Percentiles rank a stretch among this genome's conserved stretches.
These are phyloP conservation scores for Dyspetes luteomarginatus DNA, from an alignment of 2,888 invertebrate species.

Conservation along the genomic window DNA sequence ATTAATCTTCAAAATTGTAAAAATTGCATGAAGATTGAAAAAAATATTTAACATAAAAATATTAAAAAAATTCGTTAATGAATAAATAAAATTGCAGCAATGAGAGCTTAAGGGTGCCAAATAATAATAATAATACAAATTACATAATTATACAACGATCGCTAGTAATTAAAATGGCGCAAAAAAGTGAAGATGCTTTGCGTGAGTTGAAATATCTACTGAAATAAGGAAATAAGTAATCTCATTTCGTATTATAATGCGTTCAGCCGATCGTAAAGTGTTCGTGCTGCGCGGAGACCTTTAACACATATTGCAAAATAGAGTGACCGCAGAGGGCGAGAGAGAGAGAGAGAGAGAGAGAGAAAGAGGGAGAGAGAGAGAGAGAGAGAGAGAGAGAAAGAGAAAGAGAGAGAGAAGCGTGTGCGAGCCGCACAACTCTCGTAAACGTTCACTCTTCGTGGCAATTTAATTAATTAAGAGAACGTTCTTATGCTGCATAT, in stretches of 20 bases:
- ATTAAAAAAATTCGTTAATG: too few relatives aligned
- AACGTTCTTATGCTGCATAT: slow-evolving; percentile 36
- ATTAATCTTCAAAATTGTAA: too few relatives aligned
- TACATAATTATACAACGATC: not conserved
- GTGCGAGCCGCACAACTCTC: slow-evolving; percentile 25
- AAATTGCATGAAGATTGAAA: too few relatives aligned
- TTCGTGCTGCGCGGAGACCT: not conserved
- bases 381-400: slow-evolving; percentile 1
- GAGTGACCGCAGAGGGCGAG: slow-evolving; percentile 19
- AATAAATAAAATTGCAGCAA: too few relatives aligned
- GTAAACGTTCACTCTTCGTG: slow-evolving; percentile 63
- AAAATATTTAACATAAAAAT: too few relatives aligned
- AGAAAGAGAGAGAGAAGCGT: not conserved
- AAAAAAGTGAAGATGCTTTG: not conserved
- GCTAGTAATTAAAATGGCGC: not conserved
- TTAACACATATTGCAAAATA: slow-evolving; percentile 10
- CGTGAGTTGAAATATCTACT: not conserved
- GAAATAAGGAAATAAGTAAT: slow-evolving; percentile 49
- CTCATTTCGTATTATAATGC: slow-evolving; percentile 51
- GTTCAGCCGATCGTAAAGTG: slow-evolving; percentile 53
- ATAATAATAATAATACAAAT: not conserved
- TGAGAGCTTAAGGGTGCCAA: too few relatives aligned
- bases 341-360: not conserved
- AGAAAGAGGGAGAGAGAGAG: not conserved
- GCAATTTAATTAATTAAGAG: slow-evolving; percentile 67